phyloP scores from a whole-genome alignment of 2,888 invertebrate species.

The Ophion ellenae region DNA sequence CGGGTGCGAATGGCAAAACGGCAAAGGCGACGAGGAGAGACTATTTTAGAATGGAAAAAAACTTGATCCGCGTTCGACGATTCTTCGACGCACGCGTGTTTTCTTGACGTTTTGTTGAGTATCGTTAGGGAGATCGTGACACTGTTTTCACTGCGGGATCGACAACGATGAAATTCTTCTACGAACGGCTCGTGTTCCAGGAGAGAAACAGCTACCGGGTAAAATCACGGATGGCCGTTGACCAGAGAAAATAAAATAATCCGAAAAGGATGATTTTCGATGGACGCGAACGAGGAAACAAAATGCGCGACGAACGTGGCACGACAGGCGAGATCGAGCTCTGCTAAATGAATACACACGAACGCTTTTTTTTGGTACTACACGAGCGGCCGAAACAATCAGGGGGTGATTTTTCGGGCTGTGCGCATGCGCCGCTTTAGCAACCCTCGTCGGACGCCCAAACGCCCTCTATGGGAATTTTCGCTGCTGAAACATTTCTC shows the following conservation, averaged over 20 bases:
- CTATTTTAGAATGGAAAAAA: background rate
- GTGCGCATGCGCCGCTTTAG: constrained; percentile 64
- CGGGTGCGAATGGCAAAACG: background rate
- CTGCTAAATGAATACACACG: constrained; percentile 62
- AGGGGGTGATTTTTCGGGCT: constrained; percentile 55
- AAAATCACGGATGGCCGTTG: background rate
- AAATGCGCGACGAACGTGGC: constrained; percentile 54
- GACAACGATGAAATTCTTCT: background rate
- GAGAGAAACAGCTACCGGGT: background rate
- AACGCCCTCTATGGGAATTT: constrained; percentile 23
- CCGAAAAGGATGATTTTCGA: constrained; percentile 37
- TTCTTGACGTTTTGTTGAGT: constrained; percentile 12
- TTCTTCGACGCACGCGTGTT: constrained; percentile 20
- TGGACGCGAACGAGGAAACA: constrained; percentile 31
- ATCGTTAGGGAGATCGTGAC: background rate
- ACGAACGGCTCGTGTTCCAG: no score
- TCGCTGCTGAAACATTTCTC: constrained; percentile 4
- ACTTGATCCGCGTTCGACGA: constrained; percentile 11
- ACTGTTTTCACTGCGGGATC: constrained; percentile 6
- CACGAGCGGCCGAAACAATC: constrained; percentile 17
- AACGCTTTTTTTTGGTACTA: constrained; percentile 33
- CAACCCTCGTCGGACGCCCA: constrained; percentile 51
- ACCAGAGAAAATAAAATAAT: constrained; percentile 12
- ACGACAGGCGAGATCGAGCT: constrained; percentile 48
- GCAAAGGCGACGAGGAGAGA: constrained; percentile 1